Evolutionary conservation across 2,113 vertebrate genomes (phyloP), one percentile per base, ranked within the genome.

Genomic region (Psettodes erumei): DNA sequence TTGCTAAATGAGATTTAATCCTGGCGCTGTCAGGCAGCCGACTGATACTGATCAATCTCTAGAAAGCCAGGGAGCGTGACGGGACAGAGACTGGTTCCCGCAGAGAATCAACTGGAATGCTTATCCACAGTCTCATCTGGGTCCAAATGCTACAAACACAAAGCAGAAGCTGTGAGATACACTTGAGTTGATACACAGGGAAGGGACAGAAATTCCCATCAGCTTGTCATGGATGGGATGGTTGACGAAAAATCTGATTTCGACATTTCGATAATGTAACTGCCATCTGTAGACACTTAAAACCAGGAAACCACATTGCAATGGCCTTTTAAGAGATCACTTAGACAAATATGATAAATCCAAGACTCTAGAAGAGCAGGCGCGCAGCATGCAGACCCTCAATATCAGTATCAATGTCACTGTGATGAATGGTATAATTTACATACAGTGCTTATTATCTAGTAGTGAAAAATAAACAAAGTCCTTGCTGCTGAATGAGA

Each of bases 1-100:
- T 51, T 64, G 66, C 65, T 77, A 81, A 83, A 90, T 77, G 61
- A 83, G 82, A 86, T 85, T 85, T 82, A 79, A 88, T 81, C 60
- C 64, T 23, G 8, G 54, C 58, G 73, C 76, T 86, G 67, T 84
- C 82, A 85, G 72, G 51, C 37, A 15, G 70, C 37, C 13, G 56
- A 75, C 77, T 78, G 79, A 86, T 86, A 73, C 75, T 9, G 23
- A 89, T 86, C 84, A 80, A 82, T 89, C 78, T 87, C 65, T 15
- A n/a, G 48, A 58, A 75, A 68, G 43, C 59, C 1, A 5, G 25
- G 30, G 38, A 71, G 56, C 51, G 12, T 71, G 75, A 71, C 3
- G 19, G 40, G 79, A 84, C 50, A 58, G 38, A 56, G 23, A 5
- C 58, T 62, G 69, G 30, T 61, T 77, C 47, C 64, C 25, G 4